These are phyloP conservation scores for Sterrhoptilus dennistouni DNA, from an alignment of 2,113 vertebrate species.

Conservation along the genomic window DNA sequence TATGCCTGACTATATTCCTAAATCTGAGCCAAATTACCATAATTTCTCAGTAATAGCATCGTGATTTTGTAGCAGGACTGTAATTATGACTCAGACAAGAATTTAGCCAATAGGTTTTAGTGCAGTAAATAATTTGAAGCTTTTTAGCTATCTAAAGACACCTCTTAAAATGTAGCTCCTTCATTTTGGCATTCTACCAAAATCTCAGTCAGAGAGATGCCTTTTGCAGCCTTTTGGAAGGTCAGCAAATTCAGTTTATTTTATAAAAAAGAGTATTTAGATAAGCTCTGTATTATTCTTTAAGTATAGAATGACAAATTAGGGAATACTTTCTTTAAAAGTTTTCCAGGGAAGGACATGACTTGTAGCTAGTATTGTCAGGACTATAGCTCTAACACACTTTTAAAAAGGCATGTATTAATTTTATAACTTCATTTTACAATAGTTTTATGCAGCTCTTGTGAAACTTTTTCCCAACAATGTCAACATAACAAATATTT, in stretches of 20 bases:
- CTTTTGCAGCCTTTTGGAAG: neutral
- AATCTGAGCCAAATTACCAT: neutral
- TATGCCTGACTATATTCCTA: neutral
- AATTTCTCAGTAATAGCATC: neutral
- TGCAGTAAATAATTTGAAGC: neutral
- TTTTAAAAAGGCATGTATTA: neutral
- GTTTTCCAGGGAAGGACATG: neutral
- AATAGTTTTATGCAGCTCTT: neutral
- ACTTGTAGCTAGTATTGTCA: neutral
- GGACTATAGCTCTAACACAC: neutral
- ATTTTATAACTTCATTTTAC: neutral
- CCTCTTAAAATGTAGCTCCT: neutral
- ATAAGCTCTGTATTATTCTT: neutral
- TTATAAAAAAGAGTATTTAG: neutral
- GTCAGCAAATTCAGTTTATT: neutral
- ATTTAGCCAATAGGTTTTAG: neutral
- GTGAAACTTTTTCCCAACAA: constrained; percentile 35
- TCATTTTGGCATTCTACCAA: neutral
- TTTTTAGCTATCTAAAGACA: neutral
- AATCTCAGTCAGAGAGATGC: neutral
- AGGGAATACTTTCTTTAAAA: neutral
- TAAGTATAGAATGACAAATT: neutral
- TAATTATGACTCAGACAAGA: neutral
- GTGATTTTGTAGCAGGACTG: neutral
- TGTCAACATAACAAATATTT: constrained; percentile 11